Base-by-base conservation (phyloP, 2,113 vertebrate genomes). In the Serinus canaria region DNA sequence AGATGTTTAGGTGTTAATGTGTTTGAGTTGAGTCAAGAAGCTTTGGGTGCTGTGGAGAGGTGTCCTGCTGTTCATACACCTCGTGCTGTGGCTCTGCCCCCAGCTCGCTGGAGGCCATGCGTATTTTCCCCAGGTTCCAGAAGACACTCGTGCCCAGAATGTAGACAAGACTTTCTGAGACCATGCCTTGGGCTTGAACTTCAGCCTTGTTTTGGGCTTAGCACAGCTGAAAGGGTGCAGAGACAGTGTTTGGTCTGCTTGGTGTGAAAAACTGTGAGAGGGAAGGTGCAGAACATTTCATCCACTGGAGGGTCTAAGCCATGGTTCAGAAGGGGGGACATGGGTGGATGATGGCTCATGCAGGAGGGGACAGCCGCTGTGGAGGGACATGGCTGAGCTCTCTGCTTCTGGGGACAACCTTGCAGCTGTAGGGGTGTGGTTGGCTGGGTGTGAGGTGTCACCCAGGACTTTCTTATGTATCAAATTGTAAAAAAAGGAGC, bases 91-190 rank as follows among this genome's bases (percentile, higher is more conserved):
- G 11, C 18, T 67, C 58, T 92, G 75, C 14, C n/a, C 27, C 25
- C 0, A 10, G 37, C 68, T 55, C 0, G 0, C 20, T 58, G 33
- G 50, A 85, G 47, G 41, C 46, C 4, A 0, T 27, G 49, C 50
- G 67, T 46, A 4, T 83, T 74, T 62, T 68, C 7, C 23, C 7
- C 31, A 15, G 9, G 25, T 83, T 90, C 28, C 31, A 74, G 84
- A 67, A 79, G 79, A 70, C 31, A 13, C n/a, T 56, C 3, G 6
- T 43, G 43, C 41, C 66, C 19, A 43, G 39, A 30, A 19, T 17
- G 75, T 55, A 21, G 66, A n/a, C 11, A 21, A 44, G 47, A 18
- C 35, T 79, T 60, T 20, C 25, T 6, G n/a, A 83, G 28, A 30
- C n/a, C 62, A 15, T 60, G 49, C 56, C 85, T 90, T 72, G 28